Evolutionary conservation across 2,113 vertebrate genomes (phyloP), one percentile per base, ranked within the genome.

Genomic region (Passer domesticus): DNA sequence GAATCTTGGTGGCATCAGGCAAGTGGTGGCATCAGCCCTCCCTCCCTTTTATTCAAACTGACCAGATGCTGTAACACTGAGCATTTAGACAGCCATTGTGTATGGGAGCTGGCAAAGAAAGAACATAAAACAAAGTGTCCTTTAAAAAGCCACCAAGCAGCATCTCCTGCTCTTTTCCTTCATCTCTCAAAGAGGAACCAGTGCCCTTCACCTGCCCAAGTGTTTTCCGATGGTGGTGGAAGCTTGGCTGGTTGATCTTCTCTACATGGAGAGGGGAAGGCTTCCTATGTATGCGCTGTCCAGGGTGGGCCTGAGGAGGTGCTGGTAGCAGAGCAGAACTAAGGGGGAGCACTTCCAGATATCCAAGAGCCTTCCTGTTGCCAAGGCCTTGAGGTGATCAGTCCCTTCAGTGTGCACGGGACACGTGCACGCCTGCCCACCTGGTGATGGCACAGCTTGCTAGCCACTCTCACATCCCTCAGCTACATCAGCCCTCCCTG

Each of bases 361-460:
- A 28, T 41, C 37, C 25, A 3, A 47, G 18, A 68, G 13, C 4
- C 8, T 80, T 76, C 12, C 28, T 77, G 9, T 15, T 74, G 46
- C n/a, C 46, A 56, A 44, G 22, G 6, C 19, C n/a, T 81, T 75
- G 56, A 62, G n/a, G 64, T 7, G 43, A 70, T n/a, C 25, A 25
- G 0, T 11, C 5, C 17, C 25, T 62, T 47, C 30, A 15, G 37
- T 0, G 1, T 2, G 3, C 28, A 27, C 0, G 0, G 21, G 35
- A 28, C n/a, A 23, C 0, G 0, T 4, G 31, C 10, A 8, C 1
- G 1, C 25, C 37, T 66, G 25, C 18, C 52, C 21, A 19, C 28
- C 16, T 3, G 1, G 46, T 5, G 15, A 53, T 20, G 58, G 46
- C 13, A 35, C 39, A 69, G 31, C 67, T 73, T 58, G 53, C 17